A percentile compares a stretch with the other conserved stretches of the same genome.
These are phyloP conservation scores for Tychaedon coryphoeus DNA, from an alignment of 2,113 vertebrate species.

Conservation along the genomic window DNA sequence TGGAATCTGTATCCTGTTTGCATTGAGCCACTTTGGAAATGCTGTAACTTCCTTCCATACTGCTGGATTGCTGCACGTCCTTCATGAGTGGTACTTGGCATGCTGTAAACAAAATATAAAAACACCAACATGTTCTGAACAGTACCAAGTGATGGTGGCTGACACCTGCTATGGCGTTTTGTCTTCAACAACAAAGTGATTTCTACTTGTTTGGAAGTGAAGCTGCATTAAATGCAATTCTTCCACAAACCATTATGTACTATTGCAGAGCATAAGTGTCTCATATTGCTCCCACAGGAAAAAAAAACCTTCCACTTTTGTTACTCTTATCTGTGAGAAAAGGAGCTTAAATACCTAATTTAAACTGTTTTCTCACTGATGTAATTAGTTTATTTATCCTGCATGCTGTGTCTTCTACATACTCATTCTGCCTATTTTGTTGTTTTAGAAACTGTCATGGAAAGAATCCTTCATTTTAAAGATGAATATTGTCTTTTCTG, in stretches of 20 bases:
- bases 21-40: not conserved
- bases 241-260: not conserved
- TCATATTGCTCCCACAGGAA: not conserved
- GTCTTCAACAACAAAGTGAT: not conserved
- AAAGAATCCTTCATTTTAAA: not conserved
- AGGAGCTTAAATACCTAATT: not conserved
- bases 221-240: conserved; percentile 5
- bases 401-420: not conserved
- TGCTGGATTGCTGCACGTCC: not conserved
- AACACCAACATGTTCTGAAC: not conserved
- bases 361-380: not conserved
- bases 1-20: not conserved
- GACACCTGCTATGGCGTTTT: not conserved
- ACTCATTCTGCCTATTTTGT: not conserved
- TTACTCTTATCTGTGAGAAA: not conserved
- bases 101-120: not conserved
- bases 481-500: not conserved
- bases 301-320: not conserved
- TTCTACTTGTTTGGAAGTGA: not conserved
- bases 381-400: not conserved
- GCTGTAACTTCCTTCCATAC: not conserved
- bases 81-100: not conserved
- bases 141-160: not conserved
- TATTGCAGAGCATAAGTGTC: not conserved
- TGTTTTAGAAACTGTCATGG: not conserved